Evolutionary conservation across 2,113 vertebrate species (phyloP).

Genomic region (Istiophorus platypterus): DNA sequence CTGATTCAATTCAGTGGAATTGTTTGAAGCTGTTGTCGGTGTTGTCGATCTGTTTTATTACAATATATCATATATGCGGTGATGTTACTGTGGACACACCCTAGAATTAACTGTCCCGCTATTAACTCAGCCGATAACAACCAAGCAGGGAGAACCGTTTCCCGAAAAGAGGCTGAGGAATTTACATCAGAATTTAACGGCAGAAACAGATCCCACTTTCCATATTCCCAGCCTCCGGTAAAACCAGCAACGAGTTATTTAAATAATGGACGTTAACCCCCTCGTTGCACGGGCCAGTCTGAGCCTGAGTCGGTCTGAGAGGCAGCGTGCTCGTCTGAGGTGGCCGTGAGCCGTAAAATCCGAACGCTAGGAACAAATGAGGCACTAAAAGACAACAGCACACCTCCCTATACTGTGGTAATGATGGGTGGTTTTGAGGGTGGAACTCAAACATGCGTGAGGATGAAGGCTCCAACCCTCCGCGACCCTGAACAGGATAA

Average conservation of each 20-base stretch:
- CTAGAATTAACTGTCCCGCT: too few species aligned
- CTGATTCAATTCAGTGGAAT: neutral
- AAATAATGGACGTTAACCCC: neutral
- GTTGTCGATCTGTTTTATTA: neutral
- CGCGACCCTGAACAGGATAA: neutral
- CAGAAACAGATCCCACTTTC: too few species aligned
- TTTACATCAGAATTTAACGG: too few species aligned
- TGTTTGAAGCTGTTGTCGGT: neutral
- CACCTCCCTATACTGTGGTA: neutral
- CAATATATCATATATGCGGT: neutral
- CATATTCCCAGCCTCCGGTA: too few species aligned
- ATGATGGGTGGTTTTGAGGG: neutral
- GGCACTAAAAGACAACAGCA: neutral
- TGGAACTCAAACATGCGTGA: constrained; percentile 1
- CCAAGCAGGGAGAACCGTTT: neutral
- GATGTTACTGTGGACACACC: neutral
- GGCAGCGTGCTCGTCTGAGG: neutral
- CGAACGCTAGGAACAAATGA: neutral
- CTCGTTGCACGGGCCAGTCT: neutral
- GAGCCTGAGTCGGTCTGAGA: too few species aligned
- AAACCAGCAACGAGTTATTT: too few species aligned
- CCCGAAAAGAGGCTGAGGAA: too few species aligned
- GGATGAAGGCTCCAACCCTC: neutral
- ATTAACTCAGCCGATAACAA: neutral
- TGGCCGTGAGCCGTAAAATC: neutral